Base-by-base conservation (phyloP, 2,797 vertebrate genomes). In the Urocyon cinereoargenteus region DNA sequence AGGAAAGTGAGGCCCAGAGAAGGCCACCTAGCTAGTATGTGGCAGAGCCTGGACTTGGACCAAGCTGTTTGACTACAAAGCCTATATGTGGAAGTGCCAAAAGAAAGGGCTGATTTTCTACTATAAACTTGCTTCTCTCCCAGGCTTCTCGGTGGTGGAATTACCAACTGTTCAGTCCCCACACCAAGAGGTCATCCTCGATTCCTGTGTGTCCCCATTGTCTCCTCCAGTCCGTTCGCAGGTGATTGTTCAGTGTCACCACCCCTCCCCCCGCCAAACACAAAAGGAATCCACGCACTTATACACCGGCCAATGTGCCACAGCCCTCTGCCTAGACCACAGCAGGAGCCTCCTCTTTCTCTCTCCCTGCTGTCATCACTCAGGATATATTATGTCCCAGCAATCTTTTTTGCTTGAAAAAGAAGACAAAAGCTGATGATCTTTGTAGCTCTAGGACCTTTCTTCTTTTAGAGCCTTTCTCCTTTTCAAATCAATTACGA, bases 341-440 rank as follows among this genome's bases (percentile, higher is more conserved):
- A 11, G 8, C 36, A 89, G 10, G n/a, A 28, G 28, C 15, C 51
- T 84, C 34, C 28, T 28, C 3, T 18, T 68, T 83, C 13, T 26
- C 8, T 40, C 12, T 84, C 57, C n/a, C 16, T 36, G 19, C 28
- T 51, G 2, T 7, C 55, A 14, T 85, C 70, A 93, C 9, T 94
- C 79, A 15, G 0, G 15, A 55, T 12, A 31, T 2, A 79, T 57
- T 21, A 89, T 55, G 83, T 96, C 57, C 79, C 14, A 19, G 31
- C 34, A 62, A 90, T 22, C 0, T 26, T 57, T 73, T 78, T 82
- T 24, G 22, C 36, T 90, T 70, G 22, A 89, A 53, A n/a, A 70
- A 96, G 55, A 66, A 78, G 28, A 75, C 36, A 91, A 49, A 92
- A 57, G 21, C 6, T 13, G 61, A 84, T 55, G 19, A 6, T 96